Conservation (phyloP, 2,888 invertebrate species). For the Miltochrista miniata region DNA sequence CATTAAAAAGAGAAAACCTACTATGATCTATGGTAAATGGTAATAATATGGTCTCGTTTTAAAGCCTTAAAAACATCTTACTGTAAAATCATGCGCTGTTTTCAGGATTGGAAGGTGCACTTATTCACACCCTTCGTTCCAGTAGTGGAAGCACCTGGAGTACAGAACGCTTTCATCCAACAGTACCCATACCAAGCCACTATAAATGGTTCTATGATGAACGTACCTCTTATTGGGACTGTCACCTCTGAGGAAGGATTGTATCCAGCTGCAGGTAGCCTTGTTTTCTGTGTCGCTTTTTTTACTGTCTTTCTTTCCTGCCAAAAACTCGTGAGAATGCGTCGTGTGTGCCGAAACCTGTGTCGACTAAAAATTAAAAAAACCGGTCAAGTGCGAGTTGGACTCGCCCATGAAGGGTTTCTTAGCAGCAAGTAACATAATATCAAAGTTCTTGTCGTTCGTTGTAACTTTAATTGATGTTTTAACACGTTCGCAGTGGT, state of each 20-base stretch:
- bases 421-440: no score
- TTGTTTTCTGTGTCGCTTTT: constrained; percentile 85
- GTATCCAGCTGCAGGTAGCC: constrained; percentile 88
- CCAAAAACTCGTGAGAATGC: background rate
- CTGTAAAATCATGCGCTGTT: no score
- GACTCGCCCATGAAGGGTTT: no score
- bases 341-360: no score
- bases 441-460: no score
- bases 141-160: constrained; percentile 83
- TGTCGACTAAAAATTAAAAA: no score
- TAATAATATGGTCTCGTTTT: no score
- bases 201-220: constrained; percentile 82
- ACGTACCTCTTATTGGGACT: constrained; percentile 88
- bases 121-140: constrained; percentile 90
- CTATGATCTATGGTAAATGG: constrained; percentile 40
- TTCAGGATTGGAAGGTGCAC: constrained; percentile 81
- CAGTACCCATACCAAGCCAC: constrained; percentile 86
- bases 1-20: no score
- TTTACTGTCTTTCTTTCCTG: background rate
- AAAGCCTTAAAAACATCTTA: no score
- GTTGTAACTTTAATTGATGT: no score
- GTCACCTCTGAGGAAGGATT: constrained; percentile 89
- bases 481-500: no score
- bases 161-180: constrained; percentile 84
- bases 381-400: no score